These are phyloP conservation scores for Notarius quadriscutis DNA, from an alignment of 2,113 vertebrate species.

Conservation along the genomic window DNA sequence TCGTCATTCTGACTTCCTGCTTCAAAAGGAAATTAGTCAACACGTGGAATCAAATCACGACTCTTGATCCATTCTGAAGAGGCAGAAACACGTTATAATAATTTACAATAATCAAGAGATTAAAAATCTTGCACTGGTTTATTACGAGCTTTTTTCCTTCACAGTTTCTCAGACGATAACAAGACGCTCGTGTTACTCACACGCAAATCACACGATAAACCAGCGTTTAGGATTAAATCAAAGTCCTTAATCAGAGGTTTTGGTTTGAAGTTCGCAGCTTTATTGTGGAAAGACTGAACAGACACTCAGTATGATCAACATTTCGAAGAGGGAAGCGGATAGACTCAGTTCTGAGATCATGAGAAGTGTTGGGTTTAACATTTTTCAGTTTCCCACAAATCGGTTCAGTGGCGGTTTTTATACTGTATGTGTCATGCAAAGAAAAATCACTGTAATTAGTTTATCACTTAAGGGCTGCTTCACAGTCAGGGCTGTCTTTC, in stretches of 20 bases:
- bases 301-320: background rate
- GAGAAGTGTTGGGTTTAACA: background rate
- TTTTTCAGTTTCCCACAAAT: no score
- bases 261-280: background rate
- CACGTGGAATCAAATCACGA: background rate
- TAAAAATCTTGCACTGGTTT: no score
- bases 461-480: background rate
- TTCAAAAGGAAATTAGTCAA: background rate
- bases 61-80: background rate
- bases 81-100: no score
- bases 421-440: background rate
- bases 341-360: background rate
- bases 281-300: background rate
- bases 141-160: no score
- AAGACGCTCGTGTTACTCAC: no score
- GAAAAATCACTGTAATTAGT: background rate
- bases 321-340: background rate
- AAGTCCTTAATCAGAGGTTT: background rate
- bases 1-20: background rate
- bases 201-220: no score
- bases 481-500: no score
- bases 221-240: background rate
- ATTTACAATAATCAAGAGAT: no score
- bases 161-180: no score
- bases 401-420: background rate